A percentile compares a stretch with the other conserved stretches of the same genome.
These are phyloP conservation scores for Bombus waltoni DNA, from an alignment of 1,140 invertebrate species.

Conservation along the genomic window DNA sequence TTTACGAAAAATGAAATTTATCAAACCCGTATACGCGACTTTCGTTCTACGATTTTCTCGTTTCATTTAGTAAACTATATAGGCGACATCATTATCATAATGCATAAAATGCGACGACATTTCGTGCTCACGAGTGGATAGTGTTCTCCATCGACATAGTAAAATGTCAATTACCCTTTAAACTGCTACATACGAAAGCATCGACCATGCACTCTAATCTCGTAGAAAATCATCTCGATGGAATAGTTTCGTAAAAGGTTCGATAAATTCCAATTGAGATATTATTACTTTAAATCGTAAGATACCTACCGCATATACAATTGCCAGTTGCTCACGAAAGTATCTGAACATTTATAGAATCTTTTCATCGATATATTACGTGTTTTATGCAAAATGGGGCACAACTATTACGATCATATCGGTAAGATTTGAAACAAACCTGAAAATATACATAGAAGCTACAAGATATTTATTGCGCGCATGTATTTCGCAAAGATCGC, in stretches of 20 bases:
- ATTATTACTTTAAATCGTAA: background rate
- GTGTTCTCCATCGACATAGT: background rate
- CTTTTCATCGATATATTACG: background rate
- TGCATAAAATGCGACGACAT: background rate
- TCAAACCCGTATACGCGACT: background rate
- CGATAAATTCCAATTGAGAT: background rate
- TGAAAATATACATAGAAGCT: too few species aligned
- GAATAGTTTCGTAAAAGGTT: background rate
- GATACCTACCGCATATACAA: background rate
- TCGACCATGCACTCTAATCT: background rate
- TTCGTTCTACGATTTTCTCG: too few species aligned
- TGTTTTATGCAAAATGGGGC: background rate
- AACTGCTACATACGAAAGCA: background rate
- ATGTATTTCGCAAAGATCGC: too few species aligned
- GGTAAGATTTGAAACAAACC: too few species aligned
- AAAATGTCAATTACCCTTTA: background rate
- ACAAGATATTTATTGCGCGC: too few species aligned
- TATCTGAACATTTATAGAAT: background rate
- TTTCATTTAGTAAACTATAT: too few species aligned
- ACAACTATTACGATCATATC: too few species aligned
- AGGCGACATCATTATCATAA: slow-evolving; percentile 1
- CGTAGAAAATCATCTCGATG: background rate
- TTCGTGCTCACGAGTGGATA: background rate
- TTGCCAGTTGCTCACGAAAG: background rate
- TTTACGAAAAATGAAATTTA: background rate